Base-by-base conservation (phyloP, 1,140 invertebrate species). In the Zaprionus gabonicus region DNA sequence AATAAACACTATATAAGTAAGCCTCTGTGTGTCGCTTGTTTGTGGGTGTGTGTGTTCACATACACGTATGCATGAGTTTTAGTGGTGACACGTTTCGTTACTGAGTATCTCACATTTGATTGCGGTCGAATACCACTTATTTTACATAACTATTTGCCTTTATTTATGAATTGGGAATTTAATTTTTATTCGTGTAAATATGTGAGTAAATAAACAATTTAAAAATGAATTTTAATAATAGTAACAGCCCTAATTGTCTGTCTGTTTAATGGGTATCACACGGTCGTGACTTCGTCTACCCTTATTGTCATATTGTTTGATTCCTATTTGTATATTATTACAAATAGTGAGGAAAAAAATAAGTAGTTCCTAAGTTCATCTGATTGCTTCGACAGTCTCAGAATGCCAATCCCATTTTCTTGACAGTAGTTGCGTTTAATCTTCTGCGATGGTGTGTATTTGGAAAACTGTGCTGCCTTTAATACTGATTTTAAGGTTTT, bases 351-450 rank as follows among this genome's bases (percentile, higher is more conserved):
- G 46, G 13, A 28, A 17, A 17, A 17, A 46, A 20, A 46, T 1
- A 12, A n/a, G 38, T 56, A 46, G 41, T 38, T 65, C 60, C 46
- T 51, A 23, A 60, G 62, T 27, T 20, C 59, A 78, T 31, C 28
- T 66, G 65, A 70, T 70, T 60, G 25, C 17, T 23, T 2, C 34
- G 27, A 34, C n/a, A 15, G 36, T 36, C 15, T 41, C 57, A 56
- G 51, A 57, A 13, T 44, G 27, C 1, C 17, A 31, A 62, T 44
- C 31, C 20, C 57, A 76, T 55, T 59, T 56, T 57, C 59, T 49
- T 4, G 46, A 31, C 75, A 78, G 72, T 76, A 60, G 62, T 62
- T 76, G 56, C 27, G 27, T 41, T 67, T 76, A 73, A 71, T 65
- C 76, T 46, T 76, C 55, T 63, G 49, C 60, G 63, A 76, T 78